Evolutionary conservation across 1,140 invertebrate species (phyloP), one percentile per base, ranked within the genome.

Genomic region (Zaprionus kolodkinae): DNA sequence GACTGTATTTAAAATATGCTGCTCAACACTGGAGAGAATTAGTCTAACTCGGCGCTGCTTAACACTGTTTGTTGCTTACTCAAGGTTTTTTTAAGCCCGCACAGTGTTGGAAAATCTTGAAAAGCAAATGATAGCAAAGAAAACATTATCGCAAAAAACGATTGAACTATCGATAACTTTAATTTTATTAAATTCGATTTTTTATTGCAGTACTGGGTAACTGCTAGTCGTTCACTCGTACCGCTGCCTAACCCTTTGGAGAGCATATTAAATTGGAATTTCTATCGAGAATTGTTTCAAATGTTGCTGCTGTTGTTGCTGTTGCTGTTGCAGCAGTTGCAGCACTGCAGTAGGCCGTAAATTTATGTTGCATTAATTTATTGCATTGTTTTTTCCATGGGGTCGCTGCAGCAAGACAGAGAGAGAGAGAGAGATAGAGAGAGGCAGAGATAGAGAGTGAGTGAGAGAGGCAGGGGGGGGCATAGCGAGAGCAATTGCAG

Each of bases 311-410:
- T 33, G 33, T 30, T 30, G 6, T 30, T 30, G 27, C 6, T 30
- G 27, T 30, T 68, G 57, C 54, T 78, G 48, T 69, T 81, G 72
- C 72, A 72, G 70, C 67, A 81, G 69, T 85, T 85, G 57, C 72
- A 57, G 79, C 84, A 86, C 68, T 86, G 83, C 83, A 86, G 83
- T 69, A 86, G 83, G 84, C 86, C 84, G 84, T 86, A 86, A 86
- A 86, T 86, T 86, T 86, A 79, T 86, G 81, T 85, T 78, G 81
- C 76, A 86, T 86, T 88, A 86, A 86, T 86, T 86, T 86, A 88
- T 88, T 68, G 83, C 83, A 83, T 55, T 79, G 70, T 78, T 79
- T 62, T 72, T 71, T 64, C 63, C 50, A 66, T 60, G 61, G 52
- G 54, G 40, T 60, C 56, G 11, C 40, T 62, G 55, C 33, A 52